Percentiles rank a stretch among this genome's conserved stretches.
phyloP scores from a whole-genome alignment of 2,888 invertebrate species.

The Sialis lutaria region DNA sequence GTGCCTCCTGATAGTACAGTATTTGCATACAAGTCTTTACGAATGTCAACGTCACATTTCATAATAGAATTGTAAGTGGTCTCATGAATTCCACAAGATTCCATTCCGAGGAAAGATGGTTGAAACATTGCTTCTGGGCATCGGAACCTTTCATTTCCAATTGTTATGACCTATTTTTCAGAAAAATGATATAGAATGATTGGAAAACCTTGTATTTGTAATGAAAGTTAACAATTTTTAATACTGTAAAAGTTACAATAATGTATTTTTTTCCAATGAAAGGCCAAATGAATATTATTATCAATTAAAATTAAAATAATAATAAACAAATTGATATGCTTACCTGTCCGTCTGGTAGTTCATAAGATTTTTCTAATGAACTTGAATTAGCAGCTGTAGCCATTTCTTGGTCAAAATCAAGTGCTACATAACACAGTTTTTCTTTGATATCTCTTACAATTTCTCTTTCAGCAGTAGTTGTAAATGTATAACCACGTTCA shows the following conservation, averaged over 20 bases:
- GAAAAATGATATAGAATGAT: too few species aligned
- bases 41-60: conserved; percentile 95
- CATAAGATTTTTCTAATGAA: conserved; percentile 87
- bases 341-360: conserved; percentile 82
- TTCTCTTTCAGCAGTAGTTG: conserved; percentile 83
- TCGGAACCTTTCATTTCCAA: conserved; percentile 86
- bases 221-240: too few species aligned
- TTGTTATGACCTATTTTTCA: conserved; percentile 41
- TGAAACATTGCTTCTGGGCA: conserved; percentile 93
- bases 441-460: conserved; percentile 92
- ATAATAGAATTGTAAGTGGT: conserved; percentile 92
- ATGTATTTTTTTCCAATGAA: too few species aligned
- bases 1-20: conserved; percentile 87
- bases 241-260: too few species aligned
- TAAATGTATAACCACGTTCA: conserved; percentile 81
- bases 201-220: too few species aligned
- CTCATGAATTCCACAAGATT: conserved; percentile 76
- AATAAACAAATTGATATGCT: not conserved
- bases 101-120: conserved; percentile 80
- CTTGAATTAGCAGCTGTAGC: conserved; percentile 81
- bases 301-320: not conserved
- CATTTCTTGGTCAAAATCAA: conserved; percentile 91
- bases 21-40: conserved; percentile 92
- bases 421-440: conserved; percentile 77
- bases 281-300: not conserved